phyloP scores from a whole-genome alignment of 2,888 invertebrate species.

The Pyrrhia umbra region DNA sequence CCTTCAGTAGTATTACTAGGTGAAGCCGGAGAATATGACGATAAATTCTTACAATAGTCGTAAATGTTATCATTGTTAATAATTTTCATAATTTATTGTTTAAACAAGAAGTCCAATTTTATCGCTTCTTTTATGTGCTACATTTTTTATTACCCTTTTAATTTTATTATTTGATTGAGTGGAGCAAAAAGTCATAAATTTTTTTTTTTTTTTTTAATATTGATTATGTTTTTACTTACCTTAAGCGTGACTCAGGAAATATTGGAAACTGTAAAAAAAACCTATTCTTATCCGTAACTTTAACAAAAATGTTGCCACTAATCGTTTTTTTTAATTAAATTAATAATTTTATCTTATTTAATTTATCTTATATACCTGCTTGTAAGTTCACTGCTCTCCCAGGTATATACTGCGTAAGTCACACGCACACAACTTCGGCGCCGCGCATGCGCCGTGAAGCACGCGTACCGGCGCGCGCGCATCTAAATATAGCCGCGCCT shows the following conservation, averaged over 20 bases:
- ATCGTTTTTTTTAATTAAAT: too few species aligned
- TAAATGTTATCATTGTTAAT: conserved; percentile 31
- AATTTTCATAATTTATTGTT: conserved; percentile 15
- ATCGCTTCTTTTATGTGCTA: conserved; percentile 3
- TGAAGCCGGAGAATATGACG: neutral
- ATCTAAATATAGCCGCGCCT: conserved; percentile 84
- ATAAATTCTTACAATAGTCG: conserved; percentile 28
- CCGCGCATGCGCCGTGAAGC: conserved; percentile 73
- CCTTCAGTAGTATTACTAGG: conserved; percentile 12
- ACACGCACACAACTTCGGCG: conserved; percentile 53
- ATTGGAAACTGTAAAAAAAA: neutral
- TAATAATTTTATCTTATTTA: neutral
- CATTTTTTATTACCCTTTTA: neutral
- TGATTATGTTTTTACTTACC: neutral
- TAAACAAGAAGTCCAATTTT: conserved; percentile 10
- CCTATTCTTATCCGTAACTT: too few species aligned
- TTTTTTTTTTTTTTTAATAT: too few species aligned
- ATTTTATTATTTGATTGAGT: conserved; percentile 15
- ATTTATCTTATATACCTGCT: conserved; percentile 55
- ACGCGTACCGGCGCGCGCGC: conserved; percentile 83
- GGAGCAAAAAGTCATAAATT: neutral
- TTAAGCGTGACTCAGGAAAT: neutral
- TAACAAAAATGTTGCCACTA: too few species aligned
- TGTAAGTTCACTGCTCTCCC: conserved; percentile 64
- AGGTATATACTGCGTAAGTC: conserved; percentile 59